Evolutionary conservation across 2,888 invertebrate genomes (phyloP).

Genomic region (Meiosimyza decipiens): DNA sequence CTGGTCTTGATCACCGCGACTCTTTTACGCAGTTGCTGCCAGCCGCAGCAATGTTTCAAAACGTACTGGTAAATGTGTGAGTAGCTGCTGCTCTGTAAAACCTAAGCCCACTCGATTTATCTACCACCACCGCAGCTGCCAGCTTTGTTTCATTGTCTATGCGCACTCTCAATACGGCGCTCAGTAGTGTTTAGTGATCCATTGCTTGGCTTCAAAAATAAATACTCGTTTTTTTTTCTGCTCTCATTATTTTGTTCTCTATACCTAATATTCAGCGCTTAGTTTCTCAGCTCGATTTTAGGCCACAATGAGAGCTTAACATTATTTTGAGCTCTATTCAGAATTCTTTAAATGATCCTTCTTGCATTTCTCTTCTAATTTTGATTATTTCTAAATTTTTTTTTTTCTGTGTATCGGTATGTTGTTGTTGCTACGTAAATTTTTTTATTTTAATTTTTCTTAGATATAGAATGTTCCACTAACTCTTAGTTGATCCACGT

Average conservation of each 20-base stretch:
- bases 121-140: neutral
- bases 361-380: neutral
- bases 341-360: neutral
- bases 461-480: constrained; percentile 6
- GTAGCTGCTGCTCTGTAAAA: constrained; percentile 31
- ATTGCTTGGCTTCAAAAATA: constrained; percentile 1
- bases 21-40: constrained; percentile 48
- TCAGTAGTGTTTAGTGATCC: constrained; percentile 17
- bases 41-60: constrained; percentile 61
- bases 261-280: too few species aligned
- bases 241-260: neutral
- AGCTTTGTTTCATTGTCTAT: constrained; percentile 43
- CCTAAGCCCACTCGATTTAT: constrained; percentile 26
- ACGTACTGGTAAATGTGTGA: constrained; percentile 50
- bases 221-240: neutral
- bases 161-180: constrained; percentile 40
- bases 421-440: constrained; percentile 43
- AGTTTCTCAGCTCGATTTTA: too few species aligned
- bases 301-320: too few species aligned
- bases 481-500: constrained; percentile 1
- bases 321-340: neutral
- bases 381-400: neutral
- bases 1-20: constrained; percentile 37
- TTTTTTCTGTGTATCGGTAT: constrained; percentile 24
- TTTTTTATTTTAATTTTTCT: constrained; percentile 26